Conservation (phyloP, 2,113 vertebrate species). For the Tursiops truncatus region DNA sequence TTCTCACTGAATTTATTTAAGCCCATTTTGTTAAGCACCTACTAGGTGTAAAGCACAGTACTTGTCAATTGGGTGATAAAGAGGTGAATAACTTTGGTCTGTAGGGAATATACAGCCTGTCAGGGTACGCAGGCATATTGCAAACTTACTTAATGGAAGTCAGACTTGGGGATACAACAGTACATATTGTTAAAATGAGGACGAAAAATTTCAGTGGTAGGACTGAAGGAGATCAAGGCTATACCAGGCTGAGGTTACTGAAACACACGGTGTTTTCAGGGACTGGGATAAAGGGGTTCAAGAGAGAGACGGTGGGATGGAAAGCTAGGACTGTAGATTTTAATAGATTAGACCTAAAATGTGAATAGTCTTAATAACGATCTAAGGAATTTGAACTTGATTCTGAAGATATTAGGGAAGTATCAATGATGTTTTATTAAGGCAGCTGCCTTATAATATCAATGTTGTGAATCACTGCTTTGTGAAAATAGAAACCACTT, state of each 20-base stretch:
- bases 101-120: neutral
- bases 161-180: neutral
- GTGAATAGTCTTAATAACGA: neutral
- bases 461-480: neutral
- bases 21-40: neutral
- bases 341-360: neutral
- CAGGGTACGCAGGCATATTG: neutral
- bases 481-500: neutral
- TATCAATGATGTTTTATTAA: neutral
- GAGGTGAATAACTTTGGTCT: neutral
- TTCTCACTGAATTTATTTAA: neutral
- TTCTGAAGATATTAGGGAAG: neutral
- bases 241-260: neutral
- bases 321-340: neutral
- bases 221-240: neutral
- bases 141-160: neutral
- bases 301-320: neutral
- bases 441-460: neutral
- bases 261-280: neutral
- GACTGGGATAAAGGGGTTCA: neutral
- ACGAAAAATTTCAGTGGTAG: neutral
- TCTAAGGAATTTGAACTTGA: neutral
- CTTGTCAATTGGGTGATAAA: neutral
- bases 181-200: neutral
- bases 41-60: neutral